A percentile compares a stretch with the other conserved stretches of the same genome.
These are phyloP conservation scores for Panopea generosa DNA, from an alignment of 2,888 invertebrate genomes.

Conservation along the genomic window DNA sequence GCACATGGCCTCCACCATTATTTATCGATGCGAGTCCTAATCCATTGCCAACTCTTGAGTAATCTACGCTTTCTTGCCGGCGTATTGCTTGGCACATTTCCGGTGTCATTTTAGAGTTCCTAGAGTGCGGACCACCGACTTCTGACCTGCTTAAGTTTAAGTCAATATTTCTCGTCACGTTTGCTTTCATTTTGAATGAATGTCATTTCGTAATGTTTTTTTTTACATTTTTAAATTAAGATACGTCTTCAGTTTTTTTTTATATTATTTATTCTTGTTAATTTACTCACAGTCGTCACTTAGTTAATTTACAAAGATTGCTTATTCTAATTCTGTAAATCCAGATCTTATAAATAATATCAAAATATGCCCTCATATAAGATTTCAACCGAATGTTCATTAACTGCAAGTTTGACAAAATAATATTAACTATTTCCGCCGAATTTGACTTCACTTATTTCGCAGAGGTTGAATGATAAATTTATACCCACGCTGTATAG, in stretches of 20 bases:
- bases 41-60: conserved; percentile 35
- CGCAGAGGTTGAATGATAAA: too few species aligned
- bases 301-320: background rate
- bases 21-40: background rate
- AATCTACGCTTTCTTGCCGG: conserved; percentile 47
- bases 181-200: background rate
- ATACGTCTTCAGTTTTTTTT: background rate
- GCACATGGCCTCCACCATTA: background rate
- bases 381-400: too few species aligned
- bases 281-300: background rate
- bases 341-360: too few species aligned
- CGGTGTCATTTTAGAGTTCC: conserved; percentile 40
- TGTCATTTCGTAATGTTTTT: background rate
- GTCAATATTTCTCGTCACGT: background rate
- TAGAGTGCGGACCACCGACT: background rate
- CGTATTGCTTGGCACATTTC: conserved; percentile 56
- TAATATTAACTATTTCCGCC: too few species aligned
- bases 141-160: background rate
- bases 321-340: too few species aligned
- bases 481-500: too few species aligned
- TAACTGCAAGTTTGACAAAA: too few species aligned
- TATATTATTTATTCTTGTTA: background rate
- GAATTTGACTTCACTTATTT: too few species aligned
- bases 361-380: too few species aligned
- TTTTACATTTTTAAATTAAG: background rate